These are phyloP conservation scores for Drosophila melanica DNA, from an alignment of 1,140 invertebrate genomes.

Conservation along the genomic window DNA sequence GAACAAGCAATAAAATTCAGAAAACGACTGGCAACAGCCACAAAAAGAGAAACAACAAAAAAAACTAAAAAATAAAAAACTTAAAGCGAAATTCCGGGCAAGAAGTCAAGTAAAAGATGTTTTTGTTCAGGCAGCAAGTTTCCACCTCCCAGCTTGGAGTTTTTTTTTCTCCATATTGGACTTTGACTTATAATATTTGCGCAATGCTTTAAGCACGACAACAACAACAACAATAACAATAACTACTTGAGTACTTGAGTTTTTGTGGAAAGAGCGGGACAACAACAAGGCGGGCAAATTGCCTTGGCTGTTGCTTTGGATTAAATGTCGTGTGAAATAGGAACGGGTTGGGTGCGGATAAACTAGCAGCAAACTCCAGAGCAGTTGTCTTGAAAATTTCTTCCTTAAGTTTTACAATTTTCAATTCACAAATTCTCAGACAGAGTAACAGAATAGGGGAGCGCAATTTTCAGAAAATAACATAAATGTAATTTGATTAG, in stretches of 20 bases:
- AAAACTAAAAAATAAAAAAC: not conserved
- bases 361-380: not conserved
- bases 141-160: slow-evolving; percentile 7
- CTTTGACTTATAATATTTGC: slow-evolving; percentile 67
- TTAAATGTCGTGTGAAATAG: slow-evolving; percentile 56
- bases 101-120: slow-evolving; percentile 5
- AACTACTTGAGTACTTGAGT: slow-evolving; percentile 41
- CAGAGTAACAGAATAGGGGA: not conserved
- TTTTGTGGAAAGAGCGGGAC: slow-evolving; percentile 25
- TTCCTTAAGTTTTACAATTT: not conserved
- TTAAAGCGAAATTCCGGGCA: slow-evolving; percentile 8
- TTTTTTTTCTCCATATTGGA: slow-evolving; percentile 36
- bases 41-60: slow-evolving; percentile 6
- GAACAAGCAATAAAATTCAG: slow-evolving; percentile 63
- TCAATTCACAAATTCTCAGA: not conserved
- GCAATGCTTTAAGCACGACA: slow-evolving; percentile 50
- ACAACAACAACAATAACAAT: slow-evolving; percentile 25
- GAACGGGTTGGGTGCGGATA: not conserved
- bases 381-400: not conserved
- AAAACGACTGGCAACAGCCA: slow-evolving; percentile 31
- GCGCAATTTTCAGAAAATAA: too few relatives aligned
- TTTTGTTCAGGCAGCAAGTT: slow-evolving; percentile 5
- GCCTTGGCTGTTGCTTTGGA: slow-evolving; percentile 30
- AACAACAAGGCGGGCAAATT: not conserved
- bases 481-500: too few relatives aligned